Base-by-base conservation (phyloP, 2,888 invertebrate genomes). In the Pseudolycoriella hygida region DNA sequence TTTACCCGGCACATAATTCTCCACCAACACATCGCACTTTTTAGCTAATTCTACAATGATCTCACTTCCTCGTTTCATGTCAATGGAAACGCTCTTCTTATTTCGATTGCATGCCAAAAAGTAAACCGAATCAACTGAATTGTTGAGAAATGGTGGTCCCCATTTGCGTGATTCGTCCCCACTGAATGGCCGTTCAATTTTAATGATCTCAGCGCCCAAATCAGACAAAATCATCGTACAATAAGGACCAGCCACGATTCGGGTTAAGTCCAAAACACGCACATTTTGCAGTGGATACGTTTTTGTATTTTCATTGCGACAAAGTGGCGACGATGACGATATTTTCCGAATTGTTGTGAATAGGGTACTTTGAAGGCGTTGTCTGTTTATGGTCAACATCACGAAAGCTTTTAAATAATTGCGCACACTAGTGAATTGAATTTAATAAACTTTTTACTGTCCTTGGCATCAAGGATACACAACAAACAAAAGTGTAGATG, bases 1-100 rank as follows among this genome's bases (percentile, higher is more conserved):
- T 56, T 89, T 90, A 0, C 93, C 94, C 0, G 97, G 94, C 1
- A 96, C 68, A 65, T 82, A 97, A 65, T 97, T 97, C 62, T 97
- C 96, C 2, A 97, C 73, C 2, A 96, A 58, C 6, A 97, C 77
- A 68, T 97, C 96, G 58, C 82, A 80, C 56, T 79, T 75, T 42
- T 63, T 65, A 0, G 80, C 83, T 51, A 96, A 63, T 51, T 86
- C 76, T 51, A 77, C 70, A 25, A 88, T 66, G 8, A 89, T 60
- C 50, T 90, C 86, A 56, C 72, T 67, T 15, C 68, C 59, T 2
- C 70, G 68, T 60, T 88, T 89, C 31, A 96, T 66, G 65, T 97
- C 78, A 43, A 97, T 68, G 56, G 87, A 87, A 25, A 93, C 68
- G 62, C 94, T 94, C 62, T 85, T 84, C 65, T 97, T 97, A 60